phyloP scores from a whole-genome alignment of 2,113 vertebrate genomes.

The Leucopsar rothschildi region DNA sequence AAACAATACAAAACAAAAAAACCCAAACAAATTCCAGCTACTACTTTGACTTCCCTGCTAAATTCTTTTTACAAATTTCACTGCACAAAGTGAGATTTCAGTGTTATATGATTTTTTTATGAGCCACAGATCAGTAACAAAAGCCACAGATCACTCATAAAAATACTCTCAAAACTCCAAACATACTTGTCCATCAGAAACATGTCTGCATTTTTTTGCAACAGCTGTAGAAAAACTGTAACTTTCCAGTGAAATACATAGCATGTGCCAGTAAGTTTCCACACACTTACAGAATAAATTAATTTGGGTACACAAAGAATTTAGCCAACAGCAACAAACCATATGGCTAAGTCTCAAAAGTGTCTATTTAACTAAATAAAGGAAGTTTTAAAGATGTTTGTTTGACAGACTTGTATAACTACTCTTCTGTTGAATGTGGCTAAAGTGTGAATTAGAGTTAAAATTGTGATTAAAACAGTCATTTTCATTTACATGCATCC shows the following conservation, averaged over 20 bases:
- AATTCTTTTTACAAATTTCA: background rate
- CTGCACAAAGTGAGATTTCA: background rate
- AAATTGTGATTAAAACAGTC: background rate
- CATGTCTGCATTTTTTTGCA: background rate
- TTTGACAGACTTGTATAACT: background rate
- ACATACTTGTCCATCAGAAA: background rate
- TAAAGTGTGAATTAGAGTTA: background rate
- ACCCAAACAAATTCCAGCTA: background rate
- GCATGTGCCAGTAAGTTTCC: background rate
- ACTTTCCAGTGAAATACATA: background rate
- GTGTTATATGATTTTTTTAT: background rate
- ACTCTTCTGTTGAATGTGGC: background rate
- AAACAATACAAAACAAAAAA: background rate
- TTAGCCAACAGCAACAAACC: slow-evolving; percentile 32
- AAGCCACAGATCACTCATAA: background rate
- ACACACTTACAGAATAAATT: background rate
- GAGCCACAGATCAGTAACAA: background rate
- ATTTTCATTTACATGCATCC: background rate
- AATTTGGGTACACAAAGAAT: background rate
- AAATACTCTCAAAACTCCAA: background rate
- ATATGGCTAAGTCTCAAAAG: background rate
- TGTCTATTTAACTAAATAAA: slow-evolving; percentile 18
- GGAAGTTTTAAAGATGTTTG: background rate
- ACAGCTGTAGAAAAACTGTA: background rate
- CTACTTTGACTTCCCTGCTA: background rate